Conservation (phyloP, 1,140 invertebrate genomes). For the Tetramorium simillimum region DNA sequence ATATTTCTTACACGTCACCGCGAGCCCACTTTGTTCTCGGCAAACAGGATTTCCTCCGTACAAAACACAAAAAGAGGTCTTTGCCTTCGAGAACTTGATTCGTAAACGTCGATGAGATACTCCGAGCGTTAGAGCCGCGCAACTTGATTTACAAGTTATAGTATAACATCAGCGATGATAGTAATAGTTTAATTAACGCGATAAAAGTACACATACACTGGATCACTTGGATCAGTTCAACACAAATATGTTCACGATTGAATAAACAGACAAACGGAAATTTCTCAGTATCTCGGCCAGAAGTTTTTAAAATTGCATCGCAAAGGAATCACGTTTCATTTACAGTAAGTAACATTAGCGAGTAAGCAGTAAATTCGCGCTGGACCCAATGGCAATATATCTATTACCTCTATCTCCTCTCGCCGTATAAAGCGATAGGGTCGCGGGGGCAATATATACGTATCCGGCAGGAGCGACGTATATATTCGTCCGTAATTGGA, state of each 20-base stretch:
- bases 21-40: constrained; percentile 13
- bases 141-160: neutral
- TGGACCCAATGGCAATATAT: constrained; percentile 35
- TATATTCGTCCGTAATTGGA: constrained; percentile 75
- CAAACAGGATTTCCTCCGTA: neutral
- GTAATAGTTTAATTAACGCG: neutral
- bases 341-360: constrained; percentile 32
- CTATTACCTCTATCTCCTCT: constrained; percentile 31
- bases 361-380: constrained; percentile 43
- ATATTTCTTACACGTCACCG: constrained; percentile 20
- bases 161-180: neutral
- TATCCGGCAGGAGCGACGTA: constrained; percentile 38
- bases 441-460: constrained; percentile 55
- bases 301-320: neutral
- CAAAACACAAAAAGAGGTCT: constrained; percentile 4
- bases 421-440: constrained; percentile 67
- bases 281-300: neutral
- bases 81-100: neutral
- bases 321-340: neutral
- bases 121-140: neutral
- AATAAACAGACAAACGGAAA: neutral
- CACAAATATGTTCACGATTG: neutral
- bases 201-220: neutral
- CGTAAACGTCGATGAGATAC: neutral
- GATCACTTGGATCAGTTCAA: neutral